These are phyloP conservation scores for Brachyrhaphis roseni DNA, from an alignment of 2,797 vertebrate genomes.

Conservation along the genomic window DNA sequence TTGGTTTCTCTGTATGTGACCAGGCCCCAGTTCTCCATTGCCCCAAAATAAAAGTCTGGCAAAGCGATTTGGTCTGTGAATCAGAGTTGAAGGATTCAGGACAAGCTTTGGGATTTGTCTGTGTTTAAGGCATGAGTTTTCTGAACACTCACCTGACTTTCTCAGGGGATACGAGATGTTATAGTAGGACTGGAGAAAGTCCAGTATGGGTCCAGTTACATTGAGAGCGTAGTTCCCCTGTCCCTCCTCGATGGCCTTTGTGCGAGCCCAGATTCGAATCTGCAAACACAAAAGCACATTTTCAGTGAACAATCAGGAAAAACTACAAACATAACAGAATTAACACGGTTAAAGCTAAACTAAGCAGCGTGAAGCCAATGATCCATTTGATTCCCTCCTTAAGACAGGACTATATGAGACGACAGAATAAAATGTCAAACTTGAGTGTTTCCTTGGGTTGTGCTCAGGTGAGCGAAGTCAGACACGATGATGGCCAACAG, in stretches of 20 bases:
- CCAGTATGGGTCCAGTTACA: slow-evolving; percentile 82
- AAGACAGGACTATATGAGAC: neutral
- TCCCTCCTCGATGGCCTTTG: slow-evolving; percentile 61
- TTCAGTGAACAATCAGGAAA: neutral
- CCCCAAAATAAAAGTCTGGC: slow-evolving; percentile 90
- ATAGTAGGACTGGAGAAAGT: slow-evolving; percentile 83
- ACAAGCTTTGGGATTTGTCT: neutral
- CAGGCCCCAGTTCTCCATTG: slow-evolving; percentile 97
- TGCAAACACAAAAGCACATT: slow-evolving; percentile 60
- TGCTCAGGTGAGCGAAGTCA: slow-evolving; percentile 48
- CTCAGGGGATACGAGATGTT: slow-evolving; percentile 81
- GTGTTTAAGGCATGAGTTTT: neutral
- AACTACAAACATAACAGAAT: neutral
- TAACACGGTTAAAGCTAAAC: neutral
- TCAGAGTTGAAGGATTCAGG: neutral
- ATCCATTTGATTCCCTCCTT: neutral
- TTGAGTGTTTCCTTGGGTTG: accelerated
- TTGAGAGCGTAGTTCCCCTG: slow-evolving; percentile 83
- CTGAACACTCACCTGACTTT: slow-evolving; percentile 83
- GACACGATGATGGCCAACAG: slow-evolving; percentile 88
- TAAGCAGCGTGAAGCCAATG: neutral
- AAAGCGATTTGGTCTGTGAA: slow-evolving; percentile 88
- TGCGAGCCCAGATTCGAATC: slow-evolving; percentile 91
- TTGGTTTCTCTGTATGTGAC: slow-evolving; percentile 90
- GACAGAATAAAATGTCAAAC: slow-evolving; percentile 27